These are phyloP conservation scores for Sipunculus nudus DNA, from an alignment of 2,888 invertebrate genomes.

Conservation along the genomic window DNA sequence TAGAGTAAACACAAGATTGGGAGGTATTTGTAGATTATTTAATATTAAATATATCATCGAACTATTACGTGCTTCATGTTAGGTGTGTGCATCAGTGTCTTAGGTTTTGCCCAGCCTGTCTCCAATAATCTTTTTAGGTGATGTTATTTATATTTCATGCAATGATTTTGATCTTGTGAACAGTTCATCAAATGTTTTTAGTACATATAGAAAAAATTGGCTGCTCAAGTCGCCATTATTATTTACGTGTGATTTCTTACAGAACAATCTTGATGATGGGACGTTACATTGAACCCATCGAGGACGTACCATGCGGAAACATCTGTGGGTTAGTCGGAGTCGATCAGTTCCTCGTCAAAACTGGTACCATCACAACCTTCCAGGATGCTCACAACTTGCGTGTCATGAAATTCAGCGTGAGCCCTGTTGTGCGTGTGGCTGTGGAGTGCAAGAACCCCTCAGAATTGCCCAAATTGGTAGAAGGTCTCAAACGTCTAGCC, in stretches of 20 bases:
- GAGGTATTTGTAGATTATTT: not conserved
- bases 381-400: constrained; percentile 99
- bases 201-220: too few species aligned
- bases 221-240: not conserved
- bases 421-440: constrained; percentile 98
- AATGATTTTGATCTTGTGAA: too few species aligned
- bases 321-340: constrained; percentile 99
- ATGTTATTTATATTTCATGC: not conserved
- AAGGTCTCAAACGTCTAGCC: constrained; percentile 97
- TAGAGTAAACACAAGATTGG: too few species aligned
- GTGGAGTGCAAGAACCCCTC: constrained; percentile 99
- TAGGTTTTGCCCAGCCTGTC: not conserved
- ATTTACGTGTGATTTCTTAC: constrained; percentile 9
- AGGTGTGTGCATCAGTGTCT: not conserved
- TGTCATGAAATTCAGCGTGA: constrained; percentile 99
- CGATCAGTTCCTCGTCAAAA: constrained; percentile 99
- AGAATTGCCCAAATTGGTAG: constrained; percentile 98
- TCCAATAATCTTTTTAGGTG: not conserved
- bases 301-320: constrained; percentile 99
- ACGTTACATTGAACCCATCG: constrained; percentile 98
- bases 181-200: too few species aligned
- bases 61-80: not conserved
- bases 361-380: constrained; percentile 98
- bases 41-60: not conserved
- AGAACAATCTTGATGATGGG: constrained; percentile 99